Evolutionary conservation across 2,888 invertebrate genomes (phyloP).

Genomic region (Rosalia funebris): DNA sequence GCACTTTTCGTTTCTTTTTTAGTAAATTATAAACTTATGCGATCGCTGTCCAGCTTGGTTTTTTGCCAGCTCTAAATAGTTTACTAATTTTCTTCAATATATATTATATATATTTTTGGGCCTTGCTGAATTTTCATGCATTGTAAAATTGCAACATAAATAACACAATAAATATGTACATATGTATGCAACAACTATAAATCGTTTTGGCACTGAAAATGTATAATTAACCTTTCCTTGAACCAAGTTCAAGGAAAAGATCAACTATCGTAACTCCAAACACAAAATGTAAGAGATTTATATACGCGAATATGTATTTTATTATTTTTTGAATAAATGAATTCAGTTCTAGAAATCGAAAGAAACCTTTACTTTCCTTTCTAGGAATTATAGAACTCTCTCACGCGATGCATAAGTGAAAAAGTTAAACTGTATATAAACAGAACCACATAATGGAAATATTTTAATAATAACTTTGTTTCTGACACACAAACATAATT

Average conservation of each 20-base stretch:
- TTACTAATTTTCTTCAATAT: too few relatives aligned
- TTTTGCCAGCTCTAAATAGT: too few relatives aligned
- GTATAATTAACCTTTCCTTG: too few relatives aligned
- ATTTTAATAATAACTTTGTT: slow-evolving; percentile 8
- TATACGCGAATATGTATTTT: slow-evolving; percentile 2
- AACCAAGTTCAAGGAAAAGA: slow-evolving; percentile 1
- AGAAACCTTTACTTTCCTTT: not conserved
- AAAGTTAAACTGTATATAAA: slow-evolving; percentile 3
- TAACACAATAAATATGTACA: too few relatives aligned
- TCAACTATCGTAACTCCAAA: not conserved
- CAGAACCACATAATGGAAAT: slow-evolving; percentile 2
- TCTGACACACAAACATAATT: slow-evolving; percentile 31
- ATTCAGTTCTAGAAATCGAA: not conserved
- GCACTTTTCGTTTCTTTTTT: too few relatives aligned
- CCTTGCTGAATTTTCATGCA: too few relatives aligned
- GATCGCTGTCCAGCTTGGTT: too few relatives aligned
- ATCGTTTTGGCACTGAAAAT: too few relatives aligned
- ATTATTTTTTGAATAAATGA: slow-evolving; percentile 5
- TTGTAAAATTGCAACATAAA: too few relatives aligned
- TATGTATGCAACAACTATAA: too few relatives aligned
- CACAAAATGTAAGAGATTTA: not conserved
- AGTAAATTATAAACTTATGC: too few relatives aligned
- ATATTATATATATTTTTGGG: too few relatives aligned
- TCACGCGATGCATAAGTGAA: slow-evolving; percentile 7
- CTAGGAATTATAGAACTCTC: not conserved